phyloP scores from a whole-genome alignment of 30 jellyfish, hydroid and myxozoan genomes.

The Mastigias papua region DNA sequence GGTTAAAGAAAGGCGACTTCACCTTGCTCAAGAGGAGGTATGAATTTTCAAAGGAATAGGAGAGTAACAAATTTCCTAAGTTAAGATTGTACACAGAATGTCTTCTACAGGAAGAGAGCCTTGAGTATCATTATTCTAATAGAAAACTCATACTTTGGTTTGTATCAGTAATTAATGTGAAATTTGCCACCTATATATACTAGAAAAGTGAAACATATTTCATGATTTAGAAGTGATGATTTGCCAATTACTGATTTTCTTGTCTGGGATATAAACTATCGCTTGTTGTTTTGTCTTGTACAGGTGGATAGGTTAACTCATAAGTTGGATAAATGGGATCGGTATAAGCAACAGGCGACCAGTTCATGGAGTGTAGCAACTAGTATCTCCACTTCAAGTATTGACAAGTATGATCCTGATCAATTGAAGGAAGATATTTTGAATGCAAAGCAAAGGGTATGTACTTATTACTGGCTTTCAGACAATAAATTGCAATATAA shows the following conservation, averaged over 20 bases:
- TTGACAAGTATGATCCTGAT: slow-evolving; percentile 83
- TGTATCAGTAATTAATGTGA: no score
- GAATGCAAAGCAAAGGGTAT: slow-evolving; percentile 95
- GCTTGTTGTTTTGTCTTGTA: not conserved
- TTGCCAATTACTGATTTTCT: not conserved
- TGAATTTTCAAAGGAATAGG: not conserved
- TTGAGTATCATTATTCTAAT: no score
- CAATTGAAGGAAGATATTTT: slow-evolving; percentile 91
- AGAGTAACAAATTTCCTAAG: no score
- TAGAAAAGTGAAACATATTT: no score
- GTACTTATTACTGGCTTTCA: no score
- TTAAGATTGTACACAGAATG: no score
- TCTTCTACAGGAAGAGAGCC: no score
- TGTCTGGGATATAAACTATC: not conserved
- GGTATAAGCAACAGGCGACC: slow-evolving; percentile 58
- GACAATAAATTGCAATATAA: no score
- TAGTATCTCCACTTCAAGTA: slow-evolving; percentile 53
- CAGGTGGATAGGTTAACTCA: slow-evolving; percentile 90
- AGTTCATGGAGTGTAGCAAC: slow-evolving; percentile 82
- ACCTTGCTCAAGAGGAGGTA: slow-evolving; percentile 95
- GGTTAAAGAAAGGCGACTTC: slow-evolving; percentile 86
- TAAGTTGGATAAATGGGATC: slow-evolving; percentile 74
- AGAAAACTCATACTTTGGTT: no score
- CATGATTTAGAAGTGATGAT: slow-evolving; percentile 79
- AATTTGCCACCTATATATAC: no score